Evolutionary conservation across 2,797 vertebrate species (phyloP).

Genomic region (Channallabes apus): DNA sequence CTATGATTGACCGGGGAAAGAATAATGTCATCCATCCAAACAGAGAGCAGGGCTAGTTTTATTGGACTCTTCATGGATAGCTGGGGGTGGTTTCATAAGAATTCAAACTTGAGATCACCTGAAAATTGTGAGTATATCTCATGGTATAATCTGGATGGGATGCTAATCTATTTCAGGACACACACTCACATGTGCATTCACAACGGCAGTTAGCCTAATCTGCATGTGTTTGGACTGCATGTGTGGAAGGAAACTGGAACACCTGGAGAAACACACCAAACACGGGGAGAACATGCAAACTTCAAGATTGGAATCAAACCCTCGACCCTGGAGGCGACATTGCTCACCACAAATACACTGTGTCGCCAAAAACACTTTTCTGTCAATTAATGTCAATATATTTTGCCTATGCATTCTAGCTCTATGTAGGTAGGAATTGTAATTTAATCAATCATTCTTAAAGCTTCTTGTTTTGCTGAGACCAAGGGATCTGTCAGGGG

Average conservation of each 20-base stretch:
- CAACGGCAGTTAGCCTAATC: no score
- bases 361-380: background rate
- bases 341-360: no score
- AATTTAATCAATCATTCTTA: background rate
- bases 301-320: no score
- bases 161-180: no score
- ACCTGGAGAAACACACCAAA: no score
- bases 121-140: no score
- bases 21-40: background rate
- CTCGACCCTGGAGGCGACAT: no score
- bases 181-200: no score
- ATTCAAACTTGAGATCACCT: background rate
- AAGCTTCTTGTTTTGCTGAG: background rate
- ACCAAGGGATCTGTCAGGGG: background rate
- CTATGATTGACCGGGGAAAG: background rate
- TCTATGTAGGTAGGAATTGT: background rate
- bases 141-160: no score
- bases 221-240: no score
- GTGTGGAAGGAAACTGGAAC: no score
- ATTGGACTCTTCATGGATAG: background rate
- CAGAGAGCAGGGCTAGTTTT: background rate
- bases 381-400: background rate
- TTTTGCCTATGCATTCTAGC: background rate
- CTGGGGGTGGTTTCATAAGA: background rate
- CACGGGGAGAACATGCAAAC: no score